These are phyloP conservation scores for Pavo muticus DNA, from an alignment of 2,113 vertebrate species.

Conservation along the genomic window DNA sequence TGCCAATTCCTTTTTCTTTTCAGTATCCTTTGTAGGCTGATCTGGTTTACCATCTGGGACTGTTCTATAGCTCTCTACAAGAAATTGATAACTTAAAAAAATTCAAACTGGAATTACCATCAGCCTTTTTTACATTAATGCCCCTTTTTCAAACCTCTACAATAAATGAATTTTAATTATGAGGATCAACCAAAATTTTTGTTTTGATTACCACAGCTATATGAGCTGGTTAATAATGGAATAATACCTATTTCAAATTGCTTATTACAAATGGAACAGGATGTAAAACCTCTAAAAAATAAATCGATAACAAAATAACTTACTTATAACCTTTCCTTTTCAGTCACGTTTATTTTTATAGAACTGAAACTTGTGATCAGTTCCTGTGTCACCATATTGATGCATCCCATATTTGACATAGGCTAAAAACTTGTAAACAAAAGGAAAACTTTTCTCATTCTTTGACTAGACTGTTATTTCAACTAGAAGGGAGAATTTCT, in stretches of 20 bases:
- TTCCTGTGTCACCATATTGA: neutral
- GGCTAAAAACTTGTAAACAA: neutral
- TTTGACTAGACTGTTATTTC: neutral
- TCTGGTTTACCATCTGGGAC: neutral
- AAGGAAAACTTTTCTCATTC: neutral
- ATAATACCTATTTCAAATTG: neutral
- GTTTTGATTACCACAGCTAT: conserved; percentile 13
- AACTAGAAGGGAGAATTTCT: conserved; percentile 23
- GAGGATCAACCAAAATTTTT: conserved; percentile 12
- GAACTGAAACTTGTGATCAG: neutral
- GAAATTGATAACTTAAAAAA: neutral
- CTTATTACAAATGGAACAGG: neutral
- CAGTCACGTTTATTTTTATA: neutral
- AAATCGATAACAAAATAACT: neutral
- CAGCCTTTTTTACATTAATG: neutral
- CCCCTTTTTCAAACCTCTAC: conserved; percentile 13
- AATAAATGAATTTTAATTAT: conserved; percentile 4
- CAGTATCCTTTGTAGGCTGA: neutral
- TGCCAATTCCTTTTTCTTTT: neutral
- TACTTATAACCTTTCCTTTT: conserved; percentile 1
- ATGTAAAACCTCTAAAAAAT: conserved; percentile 1
- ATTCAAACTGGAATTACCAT: neutral
- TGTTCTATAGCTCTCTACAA: neutral
- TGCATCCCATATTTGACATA: neutral
- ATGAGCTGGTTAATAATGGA: conserved; percentile 5